Base-by-base conservation (phyloP, 2,113 vertebrate genomes). In the Porphyrio hochstetteri region DNA sequence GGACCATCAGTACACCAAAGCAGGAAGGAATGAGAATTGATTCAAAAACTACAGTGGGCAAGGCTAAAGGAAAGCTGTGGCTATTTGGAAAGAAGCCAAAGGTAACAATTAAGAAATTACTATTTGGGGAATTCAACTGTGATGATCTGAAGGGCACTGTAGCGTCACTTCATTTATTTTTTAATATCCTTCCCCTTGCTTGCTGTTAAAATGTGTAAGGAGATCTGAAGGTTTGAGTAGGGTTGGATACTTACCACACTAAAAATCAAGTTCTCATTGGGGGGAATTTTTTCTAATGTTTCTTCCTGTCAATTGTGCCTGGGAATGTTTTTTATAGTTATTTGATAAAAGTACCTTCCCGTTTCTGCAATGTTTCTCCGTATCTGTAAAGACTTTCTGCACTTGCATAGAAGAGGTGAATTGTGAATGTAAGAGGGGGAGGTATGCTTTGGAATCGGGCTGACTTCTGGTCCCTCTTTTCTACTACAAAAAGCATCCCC, bases 21-120 rank as follows among this genome's bases (percentile, higher is more conserved):
- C 98, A 98, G 78, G 99, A 99, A 53, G 96, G 96, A 72, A 98
- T 98, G 81, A 98, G 97, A 92, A 94, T 98, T 9, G 99, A 99
- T 97, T 98, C 99, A 21, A 99, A 99, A 98, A 99, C 98, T 91
- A 96, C 98, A 8, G 98, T 99, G 35, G 98, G 98, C 97, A 99
- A 98, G 94, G 97, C 99, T 96, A 99, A 99, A 98, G 99, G 99
- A 98, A 99, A 99, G 86, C 98, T 99, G 81, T 99, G 99, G 99
- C 98, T 99, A 31, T 99, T 99, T 97, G 99, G 99, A 95, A 99
- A 99, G 98, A 99, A 99, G 97, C 99, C 99, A 93, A 99, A 99
- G 99, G 99, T 99, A 98, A 97, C 95, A 96, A 57, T 83, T 81
- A 68, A 86, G 40, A 92, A 91, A 89, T 96, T 94, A 67, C 40